Evolutionary conservation across 2,888 invertebrate species (phyloP), one percentile per base, ranked within the genome.

Genomic region (Cylloceria caligata): DNA sequence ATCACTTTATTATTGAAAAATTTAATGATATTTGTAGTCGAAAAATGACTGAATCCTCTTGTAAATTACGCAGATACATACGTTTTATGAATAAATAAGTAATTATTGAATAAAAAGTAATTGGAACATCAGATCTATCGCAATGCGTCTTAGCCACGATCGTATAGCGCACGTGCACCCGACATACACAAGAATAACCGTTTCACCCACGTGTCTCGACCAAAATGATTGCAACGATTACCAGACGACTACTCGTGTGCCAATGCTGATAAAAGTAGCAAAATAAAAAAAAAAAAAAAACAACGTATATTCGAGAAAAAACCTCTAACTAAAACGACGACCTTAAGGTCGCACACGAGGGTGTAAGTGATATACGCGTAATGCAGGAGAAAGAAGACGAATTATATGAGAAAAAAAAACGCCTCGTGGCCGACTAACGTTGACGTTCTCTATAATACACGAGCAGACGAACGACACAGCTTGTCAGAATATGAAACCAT

Each of bases 181-280:
- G 13, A 19, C 19, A 36, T 21, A 11, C 36, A 21, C 16, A 3
- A 27, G 36, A 36, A 36, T 62, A 19, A 3, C 19, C 2, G 36
- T 6, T 16, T 36, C 19, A 62, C 36, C 60, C 60, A 36, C 34
- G 60, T 62, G 60, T 62, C 60, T 34, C 60, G 60, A 62, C 60
- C 11, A n/a, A 62, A 62, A 36, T 62, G 60, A 62, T 62, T 62
- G 36, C 36, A 19, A 36, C 7, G 36, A 62, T 62, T 62, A 62
- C 55, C 30, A 16, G 55, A 30, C n/a, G 55, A 57, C n/a, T 30
- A 11, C 55, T 62, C 36, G 36, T 62, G 34, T 16, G 36, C 13
- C 27, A 36, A n/a, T 3, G 36, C 19, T 7, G 34, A 62, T 62
- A 19, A 36, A 21, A 62, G 27, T 30, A 11, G 34, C 21, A 11